Conservation (phyloP, 1,140 invertebrate species). For the Megalopta genalis region DNA sequence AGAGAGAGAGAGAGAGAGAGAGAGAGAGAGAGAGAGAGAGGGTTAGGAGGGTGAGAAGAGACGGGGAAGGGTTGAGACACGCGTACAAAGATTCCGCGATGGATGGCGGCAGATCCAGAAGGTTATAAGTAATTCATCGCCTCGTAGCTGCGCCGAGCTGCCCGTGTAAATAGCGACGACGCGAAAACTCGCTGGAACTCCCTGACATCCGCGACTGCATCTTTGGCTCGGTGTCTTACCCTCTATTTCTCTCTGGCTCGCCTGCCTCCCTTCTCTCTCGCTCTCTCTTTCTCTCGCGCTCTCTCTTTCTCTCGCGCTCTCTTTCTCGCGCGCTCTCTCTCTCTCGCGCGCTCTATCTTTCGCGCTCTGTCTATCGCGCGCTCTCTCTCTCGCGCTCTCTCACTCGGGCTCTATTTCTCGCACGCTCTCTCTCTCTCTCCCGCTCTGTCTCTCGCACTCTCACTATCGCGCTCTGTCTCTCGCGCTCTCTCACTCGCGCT, state of each 20-base stretch:
- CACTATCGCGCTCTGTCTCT: background rate
- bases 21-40: too few relatives aligned
- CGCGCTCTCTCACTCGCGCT: too few relatives aligned
- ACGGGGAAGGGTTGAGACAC: conserved; percentile 6
- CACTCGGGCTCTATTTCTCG: too few relatives aligned
- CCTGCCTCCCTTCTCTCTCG: conserved; percentile 1
- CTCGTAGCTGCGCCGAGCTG: conserved; percentile 36
- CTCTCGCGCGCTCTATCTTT: background rate
- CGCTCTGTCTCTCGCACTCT: conserved; percentile 15
- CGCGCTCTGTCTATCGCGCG: background rate
- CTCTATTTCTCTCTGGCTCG: background rate
- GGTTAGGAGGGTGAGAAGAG: background rate
- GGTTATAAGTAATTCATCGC: conserved; percentile 62
- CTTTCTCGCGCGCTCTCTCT: background rate
- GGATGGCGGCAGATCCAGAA: conserved; percentile 13
- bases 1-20: too few relatives aligned
- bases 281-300: background rate
- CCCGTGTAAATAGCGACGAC: conserved; percentile 50
- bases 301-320: background rate
- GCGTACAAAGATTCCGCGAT: conserved; percentile 10
- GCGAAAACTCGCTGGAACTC: conserved; percentile 27
- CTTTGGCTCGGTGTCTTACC: conserved; percentile 13
- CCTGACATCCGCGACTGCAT: conserved; percentile 22
- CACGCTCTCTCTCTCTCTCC: background rate
- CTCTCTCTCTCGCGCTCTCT: background rate